Evolutionary conservation across 2,113 vertebrate species (phyloP), one percentile per base, ranked within the genome.

Genomic region (Herpetotheres cachinnans): DNA sequence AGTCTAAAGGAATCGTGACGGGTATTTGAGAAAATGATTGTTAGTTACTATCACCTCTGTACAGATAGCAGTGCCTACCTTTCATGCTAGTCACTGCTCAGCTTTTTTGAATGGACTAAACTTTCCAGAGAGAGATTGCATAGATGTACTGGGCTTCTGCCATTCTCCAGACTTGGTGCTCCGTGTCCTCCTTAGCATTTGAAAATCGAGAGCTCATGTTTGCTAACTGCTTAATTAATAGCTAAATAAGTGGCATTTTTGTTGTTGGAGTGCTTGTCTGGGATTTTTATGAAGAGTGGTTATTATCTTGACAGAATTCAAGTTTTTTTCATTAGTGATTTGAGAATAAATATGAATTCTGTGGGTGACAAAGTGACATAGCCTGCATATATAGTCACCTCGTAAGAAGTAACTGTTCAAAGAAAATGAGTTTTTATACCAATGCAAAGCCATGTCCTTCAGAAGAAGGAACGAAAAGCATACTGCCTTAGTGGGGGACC

Each of bases 401-500:
- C 16, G 3, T 17, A 36, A 72, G 8, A 56, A 3, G 3, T 69
- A 56, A 4, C 46, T 73, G 22, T 16, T 81, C 24, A 56, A 74
- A 61, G 46, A 84, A 92, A 89, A 66, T 76, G 1, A 76, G 29
- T 58, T 84, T 86, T 49, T 84, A 17, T 63, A 38, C 10, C 11
- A 55, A 25, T 38, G 16, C 6, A 67, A 82, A 93, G 29, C 4
- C 27, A 52, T 1, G 2, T 29, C 14, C 42, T 54, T 50, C 25
- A 46, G 50, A 78, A 52, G 25, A 36, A 50, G 17, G 34, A 30
- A 58, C 26, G 8, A 73, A 72, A 88, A 90, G 0, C 14, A 20
- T 50, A 29, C 29, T 69, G 9, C 29, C 12, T 27, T 12, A 30
- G 12, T 47, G 1, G 0, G 21, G 40, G 8, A 70, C 4, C 1